A percentile compares a stretch with the other conserved stretches of the same genome.
phyloP scores from a whole-genome alignment of 2,797 vertebrate species.

The Hippocampus kuda region DNA sequence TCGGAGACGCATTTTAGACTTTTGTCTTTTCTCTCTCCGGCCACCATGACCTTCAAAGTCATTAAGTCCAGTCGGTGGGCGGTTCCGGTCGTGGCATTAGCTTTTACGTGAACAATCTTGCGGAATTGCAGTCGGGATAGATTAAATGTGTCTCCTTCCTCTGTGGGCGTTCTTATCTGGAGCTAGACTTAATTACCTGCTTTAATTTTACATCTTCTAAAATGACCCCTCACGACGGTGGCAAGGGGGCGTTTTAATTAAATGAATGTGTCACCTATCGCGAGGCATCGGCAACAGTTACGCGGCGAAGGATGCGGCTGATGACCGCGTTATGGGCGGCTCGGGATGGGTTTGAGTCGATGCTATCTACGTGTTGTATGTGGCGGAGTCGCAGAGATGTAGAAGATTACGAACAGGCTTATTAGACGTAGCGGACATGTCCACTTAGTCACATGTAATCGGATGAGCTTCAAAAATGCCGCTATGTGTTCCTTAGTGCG shows the following conservation, averaged over 20 bases:
- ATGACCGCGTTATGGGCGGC: conserved; percentile 64
- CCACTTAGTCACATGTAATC: conserved; percentile 60
- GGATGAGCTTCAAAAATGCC: conserved; percentile 44
- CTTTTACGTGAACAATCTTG: conserved; percentile 88
- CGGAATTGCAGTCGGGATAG: conserved; percentile 79
- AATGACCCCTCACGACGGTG: conserved; percentile 79
- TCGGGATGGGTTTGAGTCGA: conserved; percentile 50
- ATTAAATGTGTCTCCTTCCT: conserved; percentile 80
- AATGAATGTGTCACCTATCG: conserved; percentile 82
- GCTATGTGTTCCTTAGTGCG: conserved; percentile 27
- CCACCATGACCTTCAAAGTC: conserved; percentile 77
- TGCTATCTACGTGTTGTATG: conserved; percentile 59
- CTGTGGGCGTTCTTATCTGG: conserved; percentile 84
- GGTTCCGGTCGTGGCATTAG: conserved; percentile 63
- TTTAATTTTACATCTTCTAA: conserved; percentile 91
- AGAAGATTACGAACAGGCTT: conserved; percentile 52
- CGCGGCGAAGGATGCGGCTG: conserved; percentile 69
- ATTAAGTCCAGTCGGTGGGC: conserved; percentile 66
- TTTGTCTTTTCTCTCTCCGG: conserved; percentile 28
- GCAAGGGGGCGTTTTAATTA: conserved; percentile 89
- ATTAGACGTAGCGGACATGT: conserved; percentile 62
- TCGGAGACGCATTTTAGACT: conserved; percentile 51
- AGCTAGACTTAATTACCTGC: conserved; percentile 91
- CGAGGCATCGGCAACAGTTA: conserved; percentile 72
- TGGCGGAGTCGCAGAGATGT: conserved; percentile 40